phyloP scores from a whole-genome alignment of 23 tunicate species.

The Trididemnum miniatum region DNA sequence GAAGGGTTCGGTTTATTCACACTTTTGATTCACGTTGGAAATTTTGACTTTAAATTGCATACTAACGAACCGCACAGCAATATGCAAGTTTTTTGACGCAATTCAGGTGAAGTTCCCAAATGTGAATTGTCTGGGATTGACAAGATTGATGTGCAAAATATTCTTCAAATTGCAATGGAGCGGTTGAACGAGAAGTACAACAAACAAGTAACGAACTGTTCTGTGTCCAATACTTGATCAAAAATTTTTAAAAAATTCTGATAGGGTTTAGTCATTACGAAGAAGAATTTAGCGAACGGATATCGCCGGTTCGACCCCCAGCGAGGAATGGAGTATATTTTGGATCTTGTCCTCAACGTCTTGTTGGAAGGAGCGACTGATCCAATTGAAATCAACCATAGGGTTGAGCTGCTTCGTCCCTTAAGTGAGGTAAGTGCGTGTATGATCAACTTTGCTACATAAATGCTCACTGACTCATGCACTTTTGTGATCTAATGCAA shows the following conservation, averaged over 20 bases:
- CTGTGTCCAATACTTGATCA: too few relatives aligned
- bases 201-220: conserved; percentile 54
- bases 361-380: conserved; percentile 65
- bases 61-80: too few relatives aligned
- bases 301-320: conserved; percentile 98
- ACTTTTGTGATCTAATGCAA: too few relatives aligned
- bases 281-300: conserved; percentile 92
- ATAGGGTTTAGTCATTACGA: conserved; percentile 70
- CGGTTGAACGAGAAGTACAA: conserved; percentile 94
- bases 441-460: too few relatives aligned
- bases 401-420: conserved; percentile 95
- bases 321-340: conserved; percentile 98
- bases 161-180: conserved; percentile 80
- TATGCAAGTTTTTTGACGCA: too few relatives aligned
- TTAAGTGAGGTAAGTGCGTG: conserved; percentile 72
- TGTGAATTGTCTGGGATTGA: conserved; percentile 94
- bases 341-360: conserved; percentile 74
- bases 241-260: too few relatives aligned
- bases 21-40: too few relatives aligned
- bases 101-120: conserved; percentile 92
- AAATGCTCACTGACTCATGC: too few relatives aligned
- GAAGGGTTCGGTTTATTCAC: too few relatives aligned
- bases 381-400: conserved; percentile 76
- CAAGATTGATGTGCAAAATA: conserved; percentile 87
- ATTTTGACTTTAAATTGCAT: too few relatives aligned